Evolutionary conservation across 2,797 vertebrate genomes (phyloP).

Genomic region (Sebastes iracundus): DNA sequence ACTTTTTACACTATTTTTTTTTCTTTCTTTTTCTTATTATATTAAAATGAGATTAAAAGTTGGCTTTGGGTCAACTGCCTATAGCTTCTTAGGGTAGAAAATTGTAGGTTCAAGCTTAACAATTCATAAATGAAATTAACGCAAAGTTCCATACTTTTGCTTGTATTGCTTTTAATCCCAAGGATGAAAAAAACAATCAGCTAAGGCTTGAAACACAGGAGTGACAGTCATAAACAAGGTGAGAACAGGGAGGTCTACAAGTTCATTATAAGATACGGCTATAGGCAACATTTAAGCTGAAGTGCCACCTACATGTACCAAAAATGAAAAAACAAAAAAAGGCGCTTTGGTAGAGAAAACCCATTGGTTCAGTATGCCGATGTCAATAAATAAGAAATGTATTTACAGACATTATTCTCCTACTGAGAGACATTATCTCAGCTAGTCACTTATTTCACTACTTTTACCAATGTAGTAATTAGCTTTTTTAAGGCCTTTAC

Average conservation of each 20-base stretch:
- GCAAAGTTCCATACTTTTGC: background rate
- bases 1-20: background rate
- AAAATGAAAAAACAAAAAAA: too few relatives aligned
- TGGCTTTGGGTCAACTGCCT: background rate
- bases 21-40: background rate
- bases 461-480: too few relatives aligned
- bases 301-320: too few relatives aligned
- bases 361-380: too few relatives aligned
- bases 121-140: background rate
- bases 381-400: background rate
- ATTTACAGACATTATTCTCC: background rate
- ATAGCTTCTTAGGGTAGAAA: background rate
- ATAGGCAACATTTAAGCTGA: too few relatives aligned
- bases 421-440: background rate
- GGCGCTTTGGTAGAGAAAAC: too few relatives aligned
- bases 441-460: too few relatives aligned
- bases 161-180: conserved; percentile 9
- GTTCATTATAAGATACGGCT: too few relatives aligned
- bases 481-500: too few relatives aligned
- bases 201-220: background rate
- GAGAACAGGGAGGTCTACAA: background rate
- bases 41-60: background rate
- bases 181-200: background rate
- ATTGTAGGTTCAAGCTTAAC: background rate
- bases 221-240: background rate